phyloP scores from a whole-genome alignment of 2,797 vertebrate genomes.

The Lacerta bilineata region DNA sequence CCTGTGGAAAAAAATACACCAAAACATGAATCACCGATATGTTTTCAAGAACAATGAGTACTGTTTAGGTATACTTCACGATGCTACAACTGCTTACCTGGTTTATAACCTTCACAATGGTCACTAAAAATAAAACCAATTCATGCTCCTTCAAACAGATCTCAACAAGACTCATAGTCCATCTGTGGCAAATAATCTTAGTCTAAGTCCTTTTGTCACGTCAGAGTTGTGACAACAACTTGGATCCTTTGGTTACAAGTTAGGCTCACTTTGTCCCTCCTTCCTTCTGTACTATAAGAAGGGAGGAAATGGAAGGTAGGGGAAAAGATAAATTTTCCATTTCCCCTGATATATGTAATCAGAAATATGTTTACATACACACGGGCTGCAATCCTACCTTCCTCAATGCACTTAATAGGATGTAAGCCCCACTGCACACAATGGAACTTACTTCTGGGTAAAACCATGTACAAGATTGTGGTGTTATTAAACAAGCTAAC shows the following conservation, averaged over 20 bases:
- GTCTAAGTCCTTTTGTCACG: not conserved
- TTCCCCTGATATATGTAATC: not conserved
- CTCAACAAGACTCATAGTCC: not conserved
- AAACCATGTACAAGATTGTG: not conserved
- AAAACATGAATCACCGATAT: conserved; percentile 60
- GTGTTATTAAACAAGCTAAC: not conserved
- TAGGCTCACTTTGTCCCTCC: not conserved
- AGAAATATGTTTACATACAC: not conserved
- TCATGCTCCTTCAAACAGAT: not conserved
- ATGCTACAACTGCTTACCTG: conserved; percentile 26
- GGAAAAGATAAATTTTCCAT: not conserved
- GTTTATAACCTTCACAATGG: fast-evolving
- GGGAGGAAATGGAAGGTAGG: not conserved
- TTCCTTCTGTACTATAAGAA: not conserved
- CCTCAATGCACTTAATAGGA: not conserved
- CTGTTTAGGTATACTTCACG: conserved; percentile 9
- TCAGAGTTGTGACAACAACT: not conserved
- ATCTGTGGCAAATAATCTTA: not conserved
- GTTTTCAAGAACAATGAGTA: conserved; percentile 52
- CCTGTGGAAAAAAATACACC: conserved; percentile 65
- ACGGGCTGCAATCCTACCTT: not conserved
- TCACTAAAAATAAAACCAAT: conserved; percentile 32
- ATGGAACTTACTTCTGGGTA: not conserved
- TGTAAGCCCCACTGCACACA: not conserved
- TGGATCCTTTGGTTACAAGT: not conserved